Conservation (phyloP, 2,888 invertebrate genomes). For the Drosophila dives region DNA sequence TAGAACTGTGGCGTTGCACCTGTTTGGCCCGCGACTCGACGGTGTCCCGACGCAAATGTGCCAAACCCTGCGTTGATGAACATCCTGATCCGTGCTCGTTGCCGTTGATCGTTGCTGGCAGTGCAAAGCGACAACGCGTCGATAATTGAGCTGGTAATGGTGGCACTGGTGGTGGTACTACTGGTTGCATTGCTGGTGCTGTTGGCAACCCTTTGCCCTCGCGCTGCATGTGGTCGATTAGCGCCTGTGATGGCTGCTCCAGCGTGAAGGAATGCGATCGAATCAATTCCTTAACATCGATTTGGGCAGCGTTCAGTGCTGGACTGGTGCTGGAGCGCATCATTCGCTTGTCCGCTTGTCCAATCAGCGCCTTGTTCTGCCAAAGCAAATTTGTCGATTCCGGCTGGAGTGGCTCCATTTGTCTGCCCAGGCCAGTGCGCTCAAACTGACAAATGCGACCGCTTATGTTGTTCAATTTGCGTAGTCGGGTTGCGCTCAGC, state of each 20-base stretch:
- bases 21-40: constrained; percentile 83
- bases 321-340: constrained; percentile 81
- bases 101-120: not conserved
- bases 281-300: constrained; percentile 81
- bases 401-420: not conserved
- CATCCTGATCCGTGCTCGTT: not conserved
- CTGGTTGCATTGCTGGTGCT: not conserved
- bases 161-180: not conserved
- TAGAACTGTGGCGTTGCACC: constrained; percentile 62
- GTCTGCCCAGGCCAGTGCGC: constrained; percentile 6
- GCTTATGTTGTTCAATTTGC: constrained; percentile 48
- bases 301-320: constrained; percentile 44
- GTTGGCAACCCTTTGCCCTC: constrained; percentile 4
- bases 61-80: constrained; percentile 30
- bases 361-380: constrained; percentile 15
- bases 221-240: constrained; percentile 84
- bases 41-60: constrained; percentile 76
- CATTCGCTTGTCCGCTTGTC: constrained; percentile 44
- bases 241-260: constrained; percentile 90
- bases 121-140: constrained; percentile 23
- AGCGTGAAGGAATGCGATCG: constrained; percentile 92
- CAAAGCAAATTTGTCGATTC: constrained; percentile 25
- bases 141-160: constrained; percentile 1
- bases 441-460: constrained; percentile 54
- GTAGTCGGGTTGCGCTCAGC: constrained; percentile 18